Percentiles rank a stretch among this genome's conserved stretches.
phyloP scores from a whole-genome alignment of 1,140 invertebrate species.

The Listronotus oregonensis region DNA sequence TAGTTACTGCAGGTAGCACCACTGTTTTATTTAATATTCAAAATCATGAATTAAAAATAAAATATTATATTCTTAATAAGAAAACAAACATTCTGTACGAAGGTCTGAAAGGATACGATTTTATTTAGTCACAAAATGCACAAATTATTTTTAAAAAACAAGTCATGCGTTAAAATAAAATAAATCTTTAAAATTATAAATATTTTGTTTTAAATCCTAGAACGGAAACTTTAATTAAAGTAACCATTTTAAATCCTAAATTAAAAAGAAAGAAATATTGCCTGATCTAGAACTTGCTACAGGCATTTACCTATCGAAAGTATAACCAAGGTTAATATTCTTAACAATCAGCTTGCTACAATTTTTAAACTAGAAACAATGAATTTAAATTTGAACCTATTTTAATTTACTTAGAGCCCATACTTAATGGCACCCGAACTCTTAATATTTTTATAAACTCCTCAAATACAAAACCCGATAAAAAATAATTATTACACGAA shows the following conservation, averaged over 20 bases:
- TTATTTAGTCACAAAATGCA: background rate
- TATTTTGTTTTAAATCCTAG: constrained; percentile 6
- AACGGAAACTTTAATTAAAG: constrained; percentile 34
- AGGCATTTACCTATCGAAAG: constrained; percentile 28
- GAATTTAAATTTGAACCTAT: background rate
- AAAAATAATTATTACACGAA: no score
- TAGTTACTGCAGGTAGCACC: no score
- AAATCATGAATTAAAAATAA: no score
- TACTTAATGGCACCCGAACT: no score
- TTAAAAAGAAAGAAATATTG: constrained; percentile 33
- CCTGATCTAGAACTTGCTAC: constrained; percentile 19
- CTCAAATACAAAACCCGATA: no score
- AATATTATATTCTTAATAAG: no score
- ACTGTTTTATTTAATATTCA: no score
- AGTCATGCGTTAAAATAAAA: background rate
- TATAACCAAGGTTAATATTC: constrained; percentile 13
- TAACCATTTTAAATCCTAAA: constrained; percentile 34
- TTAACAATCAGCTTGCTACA: constrained; percentile 21
- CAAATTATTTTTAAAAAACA: constrained; percentile 5
- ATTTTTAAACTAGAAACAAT: constrained; percentile 14
- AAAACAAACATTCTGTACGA: background rate
- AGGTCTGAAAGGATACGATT: background rate
- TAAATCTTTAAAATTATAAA: background rate
- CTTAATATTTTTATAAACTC: no score
- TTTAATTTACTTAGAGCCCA: background rate